Base-by-base conservation (phyloP, 2,888 invertebrate genomes). In the Serrognathus titanus region DNA sequence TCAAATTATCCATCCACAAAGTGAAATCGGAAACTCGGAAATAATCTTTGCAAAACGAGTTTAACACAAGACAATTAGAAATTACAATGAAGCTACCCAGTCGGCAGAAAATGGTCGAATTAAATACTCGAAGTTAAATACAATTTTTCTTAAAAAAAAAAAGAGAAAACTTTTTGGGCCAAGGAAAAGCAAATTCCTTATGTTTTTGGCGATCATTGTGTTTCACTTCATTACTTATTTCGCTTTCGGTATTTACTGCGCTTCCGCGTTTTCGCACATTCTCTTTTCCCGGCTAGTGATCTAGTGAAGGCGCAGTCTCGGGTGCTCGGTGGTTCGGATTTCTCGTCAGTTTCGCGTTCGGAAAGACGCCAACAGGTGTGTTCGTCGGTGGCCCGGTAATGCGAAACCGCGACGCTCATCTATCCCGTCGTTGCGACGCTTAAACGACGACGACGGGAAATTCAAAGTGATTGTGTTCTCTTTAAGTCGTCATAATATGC, bases 351-450 rank as follows among this genome's bases (percentile, higher is more conserved):
- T 48, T 39, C 58, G 43, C 61, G 59, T 61, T 59, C 59, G 63
- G 55, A 55, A 57, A 56, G 52, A 59, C 60, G 54, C 63, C 64
- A 64, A 64, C 64, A 64, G 64, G 64, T 64, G 64, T 60, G 49
- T 31, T 36, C 39, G 43, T 45, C 49, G 51, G 53, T 40, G 48
- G 40, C 35, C 12, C 51, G 39, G 45, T 43, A 11, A 43, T 16
- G 43, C 43, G 43, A 43, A 43, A 43, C 43, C 20, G 43, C 24
- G 24, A 31, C 24, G 24, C 24, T 31, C 24, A 6, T 31, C 24
- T 3, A 7, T 12, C 10, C 35, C 24, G 31, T 36, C n/a, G 12
- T 48, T 48, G 24, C 39, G 48, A 31, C 24, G 24, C 24, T 31
- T 31, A 31, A 31, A 31, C 24, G 24, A 31, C 24, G 24, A 31